Base-by-base conservation (phyloP, 35 echinoderm and acorn worm species). In the Apostichopus parvimensis region DNA sequence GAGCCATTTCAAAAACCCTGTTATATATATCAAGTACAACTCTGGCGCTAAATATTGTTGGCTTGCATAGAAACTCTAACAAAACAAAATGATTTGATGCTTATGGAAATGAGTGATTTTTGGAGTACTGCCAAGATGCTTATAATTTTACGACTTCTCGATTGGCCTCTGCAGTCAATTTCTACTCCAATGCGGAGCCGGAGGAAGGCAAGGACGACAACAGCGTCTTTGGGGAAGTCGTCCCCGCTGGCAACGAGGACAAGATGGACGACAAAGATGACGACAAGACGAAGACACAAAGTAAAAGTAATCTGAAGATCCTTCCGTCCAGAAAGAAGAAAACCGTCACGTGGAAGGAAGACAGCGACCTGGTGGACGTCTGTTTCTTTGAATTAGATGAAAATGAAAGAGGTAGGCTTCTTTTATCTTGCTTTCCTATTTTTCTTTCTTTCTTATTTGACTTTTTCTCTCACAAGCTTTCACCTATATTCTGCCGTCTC, bases 341-440 rank as follows among this genome's bases (percentile, higher is more conserved):
- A 76, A 84, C 84, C 8, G 95, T 99, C 8, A 82, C 79, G 10
- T 99, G 97, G 97, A 95, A 86, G 77, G 87, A 94, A 20, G 94
- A 96, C 4, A n/a, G 79, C 54, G 6, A 99, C 54, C 84, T 99
- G 54, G 97, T 99, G 0, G 88, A 94, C 57, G 73, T 99, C 23
- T 88, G 53, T 68, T 99, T 94, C 92, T 99, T 99, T 92, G 97
- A 94, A 57, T 53, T 99, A 53, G 97, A 99, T 90, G 95, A 96
- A 73, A 96, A 93, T 9, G 97, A 99, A 83, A 93, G 97, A 95
- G 97, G 97, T 99, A 80, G 20, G 80, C 34, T 45, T 45, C 34
- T 0, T 45, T 45, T 45, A 0, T 61, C 8, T 61, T 61, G 58
- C 58, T 61, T 61, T 2, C 1, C 11, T 11, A 8, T 12, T 61